Base-by-base conservation (phyloP, 2,888 invertebrate genomes). In the Coelogynopora nodosa region DNA sequence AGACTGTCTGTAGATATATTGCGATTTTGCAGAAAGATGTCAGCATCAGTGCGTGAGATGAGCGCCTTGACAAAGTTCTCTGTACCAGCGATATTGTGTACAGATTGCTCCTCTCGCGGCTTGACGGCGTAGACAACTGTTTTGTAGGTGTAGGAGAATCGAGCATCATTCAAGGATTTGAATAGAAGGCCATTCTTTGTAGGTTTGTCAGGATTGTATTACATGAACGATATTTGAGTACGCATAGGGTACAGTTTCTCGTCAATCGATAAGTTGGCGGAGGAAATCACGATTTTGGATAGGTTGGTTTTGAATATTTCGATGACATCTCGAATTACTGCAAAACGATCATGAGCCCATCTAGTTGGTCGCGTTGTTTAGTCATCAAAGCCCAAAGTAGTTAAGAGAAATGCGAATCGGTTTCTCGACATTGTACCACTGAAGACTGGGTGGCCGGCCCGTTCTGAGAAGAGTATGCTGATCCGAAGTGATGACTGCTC, bases 131-230 rank as follows among this genome's bases (percentile, higher is more conserved):
- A 80, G 5, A 80, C 80, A 5, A 80, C 80, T 10, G 80, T 10
- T n/a, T 80, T 80, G 80, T 80, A 80, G 10, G 80, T 80, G 28
- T n/a, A 80, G 23, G 80, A 27, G n/a, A 26, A 80, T 10, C n/a
- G 80, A 2, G 80, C 23, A n/a, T 80, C 80, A n/a, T 80, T 80
- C 5, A 80, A n/a, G 23, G 80, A 80, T 27, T 10, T 80, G 80
- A 80, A 80, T 2, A 80, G 80, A 23, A 80, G 23, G 23, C 80
- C 80, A 80, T 80, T 10, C n/a, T n/a, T n/a, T 23, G 28, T 27
- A 5, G 80, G 80, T 80, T 80, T 80, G 80, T 80, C 80, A 10
- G 80, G 2, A 27, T 80, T 80, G n/a, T 80, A 80, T 80, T 80
- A n/a, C n/a, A 10, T 80, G 80, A 80, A n/a, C 5, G 80, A 80